These are phyloP conservation scores for Vombatus ursinus DNA, from an alignment of 2,113 vertebrate genomes.

Conservation along the genomic window DNA sequence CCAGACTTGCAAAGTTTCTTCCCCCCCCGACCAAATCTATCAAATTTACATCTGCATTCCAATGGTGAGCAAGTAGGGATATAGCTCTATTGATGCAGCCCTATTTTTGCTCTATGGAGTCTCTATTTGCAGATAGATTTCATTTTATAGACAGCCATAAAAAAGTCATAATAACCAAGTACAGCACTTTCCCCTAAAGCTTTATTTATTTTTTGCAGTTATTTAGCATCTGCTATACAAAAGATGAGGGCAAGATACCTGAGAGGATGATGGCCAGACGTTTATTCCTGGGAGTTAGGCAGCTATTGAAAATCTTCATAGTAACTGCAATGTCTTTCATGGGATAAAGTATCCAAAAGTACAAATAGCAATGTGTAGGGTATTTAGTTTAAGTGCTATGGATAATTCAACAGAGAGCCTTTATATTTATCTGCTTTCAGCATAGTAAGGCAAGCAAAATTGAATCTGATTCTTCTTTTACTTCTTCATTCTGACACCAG, in stretches of 20 bases:
- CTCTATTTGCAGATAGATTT: slow-evolving; percentile 23
- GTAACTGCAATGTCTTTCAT: slow-evolving; percentile 79
- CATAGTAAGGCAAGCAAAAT: not conserved
- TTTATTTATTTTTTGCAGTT: not conserved
- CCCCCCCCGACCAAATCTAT: not conserved
- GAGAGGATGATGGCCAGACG: slow-evolving; percentile 85
- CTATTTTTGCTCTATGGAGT: slow-evolving; percentile 22
- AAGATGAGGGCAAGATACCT: slow-evolving; percentile 71
- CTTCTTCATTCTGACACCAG: not conserved
- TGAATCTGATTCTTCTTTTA: not conserved
- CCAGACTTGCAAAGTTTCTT: not conserved
- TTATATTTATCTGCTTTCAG: not conserved
- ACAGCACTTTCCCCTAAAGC: not conserved
- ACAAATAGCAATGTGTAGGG: slow-evolving; percentile 7
- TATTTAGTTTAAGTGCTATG: not conserved
- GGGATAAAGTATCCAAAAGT: slow-evolving; percentile 85
- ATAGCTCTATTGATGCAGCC: not conserved
- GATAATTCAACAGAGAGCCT: not conserved
- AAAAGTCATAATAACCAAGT: not conserved
- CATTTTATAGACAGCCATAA: slow-evolving; percentile 16
- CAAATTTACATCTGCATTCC: not conserved
- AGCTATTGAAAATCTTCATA: slow-evolving; percentile 86
- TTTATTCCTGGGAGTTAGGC: slow-evolving; percentile 81
- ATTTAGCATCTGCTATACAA: not conserved
- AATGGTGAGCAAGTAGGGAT: not conserved